phyloP scores from a whole-genome alignment of 2,797 vertebrate species.

The Arvicola amphibius region DNA sequence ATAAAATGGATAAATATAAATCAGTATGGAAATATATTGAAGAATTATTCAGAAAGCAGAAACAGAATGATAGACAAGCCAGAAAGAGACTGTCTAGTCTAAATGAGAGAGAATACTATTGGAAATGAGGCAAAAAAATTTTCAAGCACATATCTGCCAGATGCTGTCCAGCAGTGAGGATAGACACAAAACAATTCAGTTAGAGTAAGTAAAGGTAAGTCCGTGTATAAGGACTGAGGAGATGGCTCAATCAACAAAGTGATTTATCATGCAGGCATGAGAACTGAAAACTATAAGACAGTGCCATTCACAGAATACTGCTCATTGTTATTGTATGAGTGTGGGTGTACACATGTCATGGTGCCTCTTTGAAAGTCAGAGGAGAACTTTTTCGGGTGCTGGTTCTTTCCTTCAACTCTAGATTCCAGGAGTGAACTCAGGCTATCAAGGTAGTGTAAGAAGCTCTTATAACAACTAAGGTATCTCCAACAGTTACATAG shows the following conservation, averaged over 20 bases:
- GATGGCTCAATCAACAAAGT: not conserved
- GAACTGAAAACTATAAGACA: not conserved
- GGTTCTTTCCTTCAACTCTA: not conserved
- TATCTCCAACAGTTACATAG: not conserved
- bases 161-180: not conserved
- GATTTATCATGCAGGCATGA: not conserved
- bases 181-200: not conserved
- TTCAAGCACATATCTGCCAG: not conserved
- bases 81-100: not conserved
- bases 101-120: not conserved
- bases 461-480: not conserved
- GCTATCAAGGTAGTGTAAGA: not conserved
- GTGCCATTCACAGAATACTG: not conserved
- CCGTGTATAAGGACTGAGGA: not conserved
- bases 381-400: not conserved
- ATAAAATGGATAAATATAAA: not conserved
- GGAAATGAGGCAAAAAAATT: not conserved
- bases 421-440: not conserved
- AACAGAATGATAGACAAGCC: not conserved
- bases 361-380: not conserved
- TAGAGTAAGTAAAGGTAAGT: not conserved
- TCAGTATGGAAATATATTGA: not conserved
- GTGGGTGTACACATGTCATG: not conserved
- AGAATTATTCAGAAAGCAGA: not conserved
- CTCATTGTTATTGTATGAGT: not conserved